Base-by-base conservation (phyloP, 2,888 invertebrate species). In the Meloe dianella region DNA sequence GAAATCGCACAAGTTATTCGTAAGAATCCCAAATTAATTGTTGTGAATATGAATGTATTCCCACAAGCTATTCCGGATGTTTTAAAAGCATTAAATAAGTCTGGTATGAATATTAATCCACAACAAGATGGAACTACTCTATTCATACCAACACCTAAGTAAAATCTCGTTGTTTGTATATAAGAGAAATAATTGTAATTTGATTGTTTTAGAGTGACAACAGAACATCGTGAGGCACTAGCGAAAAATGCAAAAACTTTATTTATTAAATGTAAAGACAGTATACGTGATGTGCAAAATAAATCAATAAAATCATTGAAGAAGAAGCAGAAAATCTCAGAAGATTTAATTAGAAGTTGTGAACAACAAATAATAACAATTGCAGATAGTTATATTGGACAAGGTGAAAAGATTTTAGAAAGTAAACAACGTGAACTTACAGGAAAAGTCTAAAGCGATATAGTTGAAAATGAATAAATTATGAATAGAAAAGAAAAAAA, bases 121-220 rank as follows among this genome's bases (percentile, higher is more conserved):
- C 97, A 97, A 81, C 96, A 96, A 83, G 97, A 98, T 80, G 96
- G 96, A 24, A 96, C 95, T 1, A 94, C 93, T 1, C 83, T 98
- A 59, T 97, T 89, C 83, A 87, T 98, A 61, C 93, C 95, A 41
- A 88, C 96, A 73, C 96, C 97, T 12, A 96, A 95, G 91, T 91
- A 86, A 6, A 41, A n/a, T 62, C 29, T 29, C 27, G 22, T 24
- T 20, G 6, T 30, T 38, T 30, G 2, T 56, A 41, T 12, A 38
- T 8, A 30, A 2, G 7, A 30, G 4, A 30, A 35, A 14, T 12
- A 12, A 10, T 67, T 57, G 7, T 63, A n/a, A 27, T 22, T 47
- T 60, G 24, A 66, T 61, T 51, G 20, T 77, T 77, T 69, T 73
- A 80, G 82, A 84, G 92, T 98, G 0, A 97, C 98, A 0, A 93